Evolutionary conservation across 2,797 vertebrate genomes (phyloP), one percentile per base, ranked within the genome.

Genomic region (Selene dorsalis): DNA sequence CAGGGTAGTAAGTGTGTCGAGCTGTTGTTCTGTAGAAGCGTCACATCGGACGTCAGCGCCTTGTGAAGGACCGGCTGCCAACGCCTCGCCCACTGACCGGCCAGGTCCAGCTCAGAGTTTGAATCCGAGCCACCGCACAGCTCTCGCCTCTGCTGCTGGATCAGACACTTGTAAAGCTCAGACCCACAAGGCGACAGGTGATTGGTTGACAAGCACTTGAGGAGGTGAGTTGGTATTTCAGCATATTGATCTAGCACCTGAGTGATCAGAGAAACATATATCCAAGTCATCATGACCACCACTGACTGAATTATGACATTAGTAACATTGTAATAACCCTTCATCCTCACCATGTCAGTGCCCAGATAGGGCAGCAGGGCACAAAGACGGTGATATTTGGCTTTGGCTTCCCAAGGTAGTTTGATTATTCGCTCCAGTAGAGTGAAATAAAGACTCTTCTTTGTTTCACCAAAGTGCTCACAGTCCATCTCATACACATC

Each of bases 141-240:
- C 71, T 95, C 94, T 0, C 41, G 47, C 22, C 91, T 91, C 89
- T 96, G 96, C 84, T 96, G 93, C 77, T 75, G 94, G 76, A 97
- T 91, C 75, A 97, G 80, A 20, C 84, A 89, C 86, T 89, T 96
- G 90, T 98, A 98, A 41, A 96, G 91, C 72, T 97, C 96, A 0
- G 95, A 86, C 0, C 94, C 96, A 0, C 91, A 89, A 0, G 97
- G 96, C 8, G 95, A 96, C 60, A 98, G 91, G 84, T 95, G 95
- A 93, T 97, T 97, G 84, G 93, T 95, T 16, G 96, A 94, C 72
- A 97, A 88, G 92, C 97, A 96, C 90, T 93, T 95, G 72, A 97
- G 90, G 63, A 98, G 94, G 77, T 98, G 95, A 89, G 69, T 83
- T 0, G 92, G 94, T 30, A 97, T 88, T 60, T 96, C 93, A 0